Conservation (phyloP, 2,797 vertebrate genomes). For the Psittacula echo region DNA sequence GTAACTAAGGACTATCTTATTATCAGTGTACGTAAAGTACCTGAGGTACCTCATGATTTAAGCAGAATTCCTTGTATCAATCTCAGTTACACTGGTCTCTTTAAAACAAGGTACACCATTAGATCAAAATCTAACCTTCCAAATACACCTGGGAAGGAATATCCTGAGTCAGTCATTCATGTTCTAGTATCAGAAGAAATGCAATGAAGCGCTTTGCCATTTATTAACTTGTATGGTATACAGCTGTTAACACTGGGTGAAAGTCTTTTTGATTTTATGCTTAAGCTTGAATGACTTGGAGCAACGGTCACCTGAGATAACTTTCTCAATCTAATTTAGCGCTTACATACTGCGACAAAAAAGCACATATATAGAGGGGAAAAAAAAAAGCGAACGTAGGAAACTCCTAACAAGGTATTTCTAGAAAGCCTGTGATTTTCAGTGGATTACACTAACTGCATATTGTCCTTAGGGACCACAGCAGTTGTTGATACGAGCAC, state of each 20-base stretch:
- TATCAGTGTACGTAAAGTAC: background rate
- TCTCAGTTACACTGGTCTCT: background rate
- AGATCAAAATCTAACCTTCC: background rate
- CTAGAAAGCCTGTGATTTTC: background rate
- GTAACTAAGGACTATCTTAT: background rate
- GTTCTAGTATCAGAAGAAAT: background rate
- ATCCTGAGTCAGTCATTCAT: background rate
- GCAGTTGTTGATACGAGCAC: background rate
- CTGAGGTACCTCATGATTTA: background rate
- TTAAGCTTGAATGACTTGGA: background rate
- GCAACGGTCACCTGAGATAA: background rate
- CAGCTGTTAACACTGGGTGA: background rate
- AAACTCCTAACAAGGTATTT: background rate
- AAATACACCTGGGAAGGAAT: background rate
- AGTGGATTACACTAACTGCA: background rate
- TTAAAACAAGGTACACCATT: background rate
- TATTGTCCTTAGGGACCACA: background rate
- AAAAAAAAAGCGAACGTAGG: background rate
- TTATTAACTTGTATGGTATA: background rate
- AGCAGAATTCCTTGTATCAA: background rate
- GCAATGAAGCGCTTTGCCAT: background rate
- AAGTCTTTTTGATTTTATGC: conserved; percentile 3
- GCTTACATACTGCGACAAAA: accelerated
- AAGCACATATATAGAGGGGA: accelerated
- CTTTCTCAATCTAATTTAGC: background rate